Conservation (phyloP, 2,113 vertebrate species). For the Nannospalax galili region DNA sequence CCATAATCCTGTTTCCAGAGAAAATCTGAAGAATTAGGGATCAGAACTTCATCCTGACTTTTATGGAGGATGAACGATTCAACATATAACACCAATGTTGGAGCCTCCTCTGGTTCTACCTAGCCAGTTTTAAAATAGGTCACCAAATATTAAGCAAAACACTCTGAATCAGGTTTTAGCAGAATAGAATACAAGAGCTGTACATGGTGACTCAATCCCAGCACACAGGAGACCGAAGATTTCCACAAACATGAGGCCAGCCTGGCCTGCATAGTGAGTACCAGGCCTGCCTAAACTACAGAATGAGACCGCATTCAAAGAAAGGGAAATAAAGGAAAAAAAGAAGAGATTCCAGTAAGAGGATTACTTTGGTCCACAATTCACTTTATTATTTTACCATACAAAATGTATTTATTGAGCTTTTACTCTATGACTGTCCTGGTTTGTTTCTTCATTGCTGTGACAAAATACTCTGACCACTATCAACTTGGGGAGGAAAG, state of each 20-base stretch:
- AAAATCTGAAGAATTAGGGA: not conserved
- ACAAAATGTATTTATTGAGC: not conserved
- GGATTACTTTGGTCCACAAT: not conserved
- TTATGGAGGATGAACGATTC: not conserved
- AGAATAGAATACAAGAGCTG: not conserved
- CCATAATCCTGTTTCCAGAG: not conserved
- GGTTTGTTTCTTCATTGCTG: too few relatives aligned
- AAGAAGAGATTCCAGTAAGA: not conserved
- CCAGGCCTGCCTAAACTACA: not conserved
- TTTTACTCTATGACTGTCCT: not conserved
- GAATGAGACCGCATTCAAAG: not conserved
- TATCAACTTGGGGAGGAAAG: too few relatives aligned
- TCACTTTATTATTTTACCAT: not conserved
- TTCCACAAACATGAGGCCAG: not conserved
- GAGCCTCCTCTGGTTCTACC: not conserved
- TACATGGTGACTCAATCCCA: not conserved
- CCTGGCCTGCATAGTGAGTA: not conserved
- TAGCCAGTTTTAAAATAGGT: not conserved
- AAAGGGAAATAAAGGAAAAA: not conserved
- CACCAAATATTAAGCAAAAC: not conserved
- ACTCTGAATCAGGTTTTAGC: not conserved
- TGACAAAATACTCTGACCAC: too few relatives aligned
- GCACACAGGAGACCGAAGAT: not conserved
- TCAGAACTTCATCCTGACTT: not conserved
- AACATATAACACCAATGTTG: not conserved